phyloP scores from a whole-genome alignment of 2,797 vertebrate genomes.

The Basileuterus tristriatus region DNA sequence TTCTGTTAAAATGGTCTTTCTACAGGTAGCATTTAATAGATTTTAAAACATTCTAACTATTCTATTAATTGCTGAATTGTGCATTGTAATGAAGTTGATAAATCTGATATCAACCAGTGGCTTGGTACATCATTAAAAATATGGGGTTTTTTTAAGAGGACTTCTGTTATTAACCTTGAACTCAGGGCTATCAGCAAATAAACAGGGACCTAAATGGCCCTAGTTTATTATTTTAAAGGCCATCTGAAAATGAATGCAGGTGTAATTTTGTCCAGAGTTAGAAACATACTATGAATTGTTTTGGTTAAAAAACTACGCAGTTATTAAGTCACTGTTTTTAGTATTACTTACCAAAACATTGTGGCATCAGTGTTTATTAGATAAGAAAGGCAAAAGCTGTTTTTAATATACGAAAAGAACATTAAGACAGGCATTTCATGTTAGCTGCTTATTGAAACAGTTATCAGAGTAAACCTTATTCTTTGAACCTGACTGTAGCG shows the following conservation, averaged over 20 bases:
- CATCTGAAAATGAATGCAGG: neutral
- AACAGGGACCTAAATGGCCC: neutral
- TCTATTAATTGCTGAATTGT: neutral
- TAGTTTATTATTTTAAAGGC: neutral
- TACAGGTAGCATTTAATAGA: constrained; percentile 75
- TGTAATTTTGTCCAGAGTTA: neutral
- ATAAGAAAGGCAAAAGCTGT: neutral
- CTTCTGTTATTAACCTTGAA: neutral
- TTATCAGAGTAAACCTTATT: constrained; percentile 5
- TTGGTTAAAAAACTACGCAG: neutral
- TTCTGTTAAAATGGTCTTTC: constrained; percentile 85
- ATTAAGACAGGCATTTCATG: neutral
- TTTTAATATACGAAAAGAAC: neutral
- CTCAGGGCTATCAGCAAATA: neutral
- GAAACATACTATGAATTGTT: neutral
- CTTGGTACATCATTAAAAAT: neutral
- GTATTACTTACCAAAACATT: neutral
- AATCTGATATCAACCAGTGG: neutral
- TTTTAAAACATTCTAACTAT: neutral
- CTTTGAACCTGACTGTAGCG: neutral
- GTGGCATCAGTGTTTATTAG: neutral
- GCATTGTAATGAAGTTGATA: neutral
- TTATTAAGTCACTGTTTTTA: neutral
- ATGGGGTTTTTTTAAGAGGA: fast-evolving
- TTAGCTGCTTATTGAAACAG: constrained; percentile 34